Base-by-base conservation (phyloP, 2,888 invertebrate genomes). In the Ariolimax columbianus region DNA sequence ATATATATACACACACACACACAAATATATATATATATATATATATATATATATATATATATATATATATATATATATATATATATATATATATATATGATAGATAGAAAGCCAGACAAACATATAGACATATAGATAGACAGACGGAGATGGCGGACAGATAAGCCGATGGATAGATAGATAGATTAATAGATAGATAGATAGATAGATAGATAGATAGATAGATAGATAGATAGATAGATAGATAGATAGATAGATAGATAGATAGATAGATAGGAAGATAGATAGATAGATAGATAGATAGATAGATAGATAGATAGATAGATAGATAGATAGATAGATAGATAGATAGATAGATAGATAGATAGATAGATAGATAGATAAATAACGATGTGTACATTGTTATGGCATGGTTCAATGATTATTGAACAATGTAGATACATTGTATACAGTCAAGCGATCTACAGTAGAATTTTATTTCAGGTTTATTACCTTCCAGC, bases 271-370 rank as follows among this genome's bases (percentile, higher is more conserved):
- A 72, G 63, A 63, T 75, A 47, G 40, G 30, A 7, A 11, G 75
- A 75, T 43, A 75, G 47, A 75, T n/a, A 75, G 75, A 75, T n/a
- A 75, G 75, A 47, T n/a, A 75, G 75, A 75, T 43, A 75, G 75
- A 75, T n/a, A 43, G 47, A 75, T 43, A 75, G 75, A 75, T 47
- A 75, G 75, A 75, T 38, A 70, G 70, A 70, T 38, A 70, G 38
- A 70, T 70, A 70, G 70, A 70, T 38, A 70, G 38, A 23, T 19
- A 38, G 70, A 38, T 19, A 70, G 70, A 38, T 19, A 38, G 38
- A 70, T 14, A 70, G 38, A 38, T 19, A 38, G 38, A 70, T 3
- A 40, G 26, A 72, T 40, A 40, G 72, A 40, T n/a, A n/a, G n/a
- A n/a, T n/a, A n/a, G n/a, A n/a, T n/a, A n/a, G n/a, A n/a, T n/a